Evolutionary conservation across 1,140 invertebrate genomes (phyloP).

Genomic region (Pseudoatta argentina): DNA sequence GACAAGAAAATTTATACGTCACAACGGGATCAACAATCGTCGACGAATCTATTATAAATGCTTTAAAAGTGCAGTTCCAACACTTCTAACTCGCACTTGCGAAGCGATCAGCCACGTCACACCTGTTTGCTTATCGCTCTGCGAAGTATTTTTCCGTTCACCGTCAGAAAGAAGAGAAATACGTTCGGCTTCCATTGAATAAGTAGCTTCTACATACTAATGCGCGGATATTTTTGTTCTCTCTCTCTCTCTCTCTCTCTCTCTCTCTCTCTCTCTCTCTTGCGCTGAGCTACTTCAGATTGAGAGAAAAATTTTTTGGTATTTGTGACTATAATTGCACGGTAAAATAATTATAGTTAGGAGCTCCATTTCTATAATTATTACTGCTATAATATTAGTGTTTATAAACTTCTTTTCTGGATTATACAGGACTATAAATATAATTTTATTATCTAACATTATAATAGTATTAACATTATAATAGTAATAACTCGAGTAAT

Average conservation of each 20-base stretch:
- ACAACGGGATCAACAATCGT: not conserved
- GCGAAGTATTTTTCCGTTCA: slow-evolving; percentile 1
- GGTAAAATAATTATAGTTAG: too few relatives aligned
- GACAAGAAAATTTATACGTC: not conserved
- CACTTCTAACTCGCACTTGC: not conserved
- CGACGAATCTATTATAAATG: not conserved
- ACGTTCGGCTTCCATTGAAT: not conserved
- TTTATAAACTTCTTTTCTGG: too few relatives aligned
- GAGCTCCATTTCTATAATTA: too few relatives aligned
- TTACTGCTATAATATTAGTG: too few relatives aligned
- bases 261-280: too few relatives aligned
- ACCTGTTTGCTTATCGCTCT: not conserved
- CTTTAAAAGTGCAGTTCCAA: not conserved
- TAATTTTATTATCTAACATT: too few relatives aligned
- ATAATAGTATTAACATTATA: too few relatives aligned
- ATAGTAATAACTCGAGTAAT: too few relatives aligned
- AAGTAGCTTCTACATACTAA: not conserved
- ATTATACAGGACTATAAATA: too few relatives aligned
- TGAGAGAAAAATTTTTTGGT: too few relatives aligned
- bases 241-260: too few relatives aligned
- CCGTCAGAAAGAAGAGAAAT: not conserved
- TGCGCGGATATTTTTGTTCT: not conserved
- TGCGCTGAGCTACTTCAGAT: not conserved
- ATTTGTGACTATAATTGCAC: too few relatives aligned
- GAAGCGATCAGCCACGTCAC: not conserved